A percentile compares a stretch with the other conserved stretches of the same genome.
Evolutionary conservation across 2,888 invertebrate genomes (phyloP).

Genomic region (Synergus laeviventris): DNA sequence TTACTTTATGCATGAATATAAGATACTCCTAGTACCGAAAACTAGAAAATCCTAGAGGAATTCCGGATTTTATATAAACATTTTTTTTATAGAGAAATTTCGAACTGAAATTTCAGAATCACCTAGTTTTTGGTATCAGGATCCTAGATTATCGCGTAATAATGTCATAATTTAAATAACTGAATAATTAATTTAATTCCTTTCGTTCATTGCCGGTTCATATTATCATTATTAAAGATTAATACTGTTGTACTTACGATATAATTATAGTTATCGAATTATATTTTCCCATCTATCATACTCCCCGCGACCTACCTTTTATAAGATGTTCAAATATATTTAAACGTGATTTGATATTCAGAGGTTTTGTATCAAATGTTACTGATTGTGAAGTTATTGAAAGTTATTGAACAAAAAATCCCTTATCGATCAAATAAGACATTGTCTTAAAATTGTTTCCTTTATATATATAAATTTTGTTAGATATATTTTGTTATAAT

Average conservation of each 20-base stretch:
- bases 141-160: conserved; percentile 45
- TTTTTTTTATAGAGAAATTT: not conserved
- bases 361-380: not conserved
- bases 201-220: conserved; percentile 54
- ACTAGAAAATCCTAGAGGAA: not conserved
- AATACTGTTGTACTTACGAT: conserved; percentile 70
- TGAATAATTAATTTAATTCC: conserved; percentile 52
- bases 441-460: not conserved
- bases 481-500: not conserved
- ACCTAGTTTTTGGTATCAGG: not conserved
- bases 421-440: not conserved
- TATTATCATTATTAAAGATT: conserved; percentile 62
- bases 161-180: conserved; percentile 60
- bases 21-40: conserved; percentile 7
- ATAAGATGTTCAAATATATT: not conserved
- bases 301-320: conserved; percentile 4
- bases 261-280: conserved; percentile 52
- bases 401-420: not conserved
- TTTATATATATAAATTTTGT: too few relatives aligned
- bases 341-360: not conserved
- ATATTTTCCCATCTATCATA: conserved; percentile 46
- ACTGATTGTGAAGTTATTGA: too few relatives aligned
- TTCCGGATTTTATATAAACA: not conserved
- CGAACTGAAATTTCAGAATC: not conserved
- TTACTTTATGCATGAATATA: not conserved